Base-by-base conservation (phyloP, 2,797 vertebrate species). In the Mergus octosetaceus region DNA sequence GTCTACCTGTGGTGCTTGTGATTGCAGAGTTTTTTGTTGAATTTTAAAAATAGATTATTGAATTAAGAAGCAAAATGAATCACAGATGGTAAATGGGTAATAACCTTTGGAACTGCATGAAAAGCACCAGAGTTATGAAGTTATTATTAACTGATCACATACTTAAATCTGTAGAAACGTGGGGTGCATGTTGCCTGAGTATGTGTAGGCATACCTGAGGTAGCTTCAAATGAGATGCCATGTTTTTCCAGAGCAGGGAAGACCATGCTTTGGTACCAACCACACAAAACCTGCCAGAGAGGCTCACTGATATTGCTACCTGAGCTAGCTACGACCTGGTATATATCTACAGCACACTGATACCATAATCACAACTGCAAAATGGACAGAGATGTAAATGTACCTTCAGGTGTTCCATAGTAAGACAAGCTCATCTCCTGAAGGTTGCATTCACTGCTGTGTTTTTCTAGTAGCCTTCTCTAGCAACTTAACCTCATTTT, bases 31-130 rank as follows among this genome's bases (percentile, higher is more conserved):
- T 88, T 88, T 90, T 72, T 81, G 66, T 28, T 84, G 22, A 21
- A 41, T 88, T 87, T 69, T 13, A 76, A 56, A 73, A 68, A 56
- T 56, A 70, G 13, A 24, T 79, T 82, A 66, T 43, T 82, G 47
- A 93, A 81, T 82, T 84, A 95, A 85, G 60, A 79, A 17, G 19
- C 32, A 87, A 92, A 87, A 84, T 36, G 19, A 78, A 73, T 81
- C 41, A 66, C 28, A 53, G 61, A 39, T 43, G 28, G 19, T n/a
- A 71, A 83, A 65, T 13, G n/a, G 39, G 18, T 47, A 64, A 71
- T 56, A 68, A 83, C 25, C 19, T 90, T 57, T 85, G 83, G 28
- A 90, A 57, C 12, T n/a, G 62, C n/a, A 24, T 13, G 65, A 56
- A 94, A 91, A 54, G 4, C 32, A 34, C 60, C 9, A 3, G 32